A percentile compares a stretch with the other conserved stretches of the same genome.
Conservation (phyloP, 35 echinoderm and acorn worm species). For the Heliocidaris erythrogramma region DNA sequence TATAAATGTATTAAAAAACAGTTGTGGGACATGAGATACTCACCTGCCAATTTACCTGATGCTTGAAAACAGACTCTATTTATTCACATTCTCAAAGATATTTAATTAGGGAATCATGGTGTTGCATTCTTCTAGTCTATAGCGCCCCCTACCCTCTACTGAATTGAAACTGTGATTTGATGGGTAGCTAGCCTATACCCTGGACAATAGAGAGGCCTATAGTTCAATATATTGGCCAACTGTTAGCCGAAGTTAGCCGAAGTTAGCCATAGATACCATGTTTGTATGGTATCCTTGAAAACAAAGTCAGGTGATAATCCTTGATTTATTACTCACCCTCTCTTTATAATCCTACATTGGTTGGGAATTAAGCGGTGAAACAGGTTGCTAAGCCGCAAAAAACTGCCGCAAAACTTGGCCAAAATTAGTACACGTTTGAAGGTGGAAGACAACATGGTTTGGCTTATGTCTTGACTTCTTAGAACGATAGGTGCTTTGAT, state of each 20-base stretch:
- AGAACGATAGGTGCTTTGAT: neutral
- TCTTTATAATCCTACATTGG: conserved; percentile 4
- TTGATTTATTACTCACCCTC: conserved; percentile 25
- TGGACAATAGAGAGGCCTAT: neutral
- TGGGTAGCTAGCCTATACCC: neutral
- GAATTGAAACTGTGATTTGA: neutral
- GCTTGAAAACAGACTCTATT: neutral
- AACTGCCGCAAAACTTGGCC: neutral
- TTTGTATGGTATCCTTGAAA: conserved; percentile 23
- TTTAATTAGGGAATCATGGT: neutral
- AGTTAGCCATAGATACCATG: neutral
- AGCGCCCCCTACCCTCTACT: neutral
- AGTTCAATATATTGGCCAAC: conserved; percentile 11
- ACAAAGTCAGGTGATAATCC: conserved; percentile 39
- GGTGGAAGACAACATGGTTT: neutral
- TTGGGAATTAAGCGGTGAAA: neutral
- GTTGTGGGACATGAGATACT: neutral
- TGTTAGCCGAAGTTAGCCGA: neutral
- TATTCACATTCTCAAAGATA: neutral
- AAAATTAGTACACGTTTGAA: neutral
- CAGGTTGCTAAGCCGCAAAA: neutral
- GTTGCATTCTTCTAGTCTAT: too few species aligned
- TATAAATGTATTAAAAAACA: neutral
- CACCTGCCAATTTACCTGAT: neutral
- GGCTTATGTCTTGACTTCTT: neutral